A percentile compares a stretch with the other conserved stretches of the same genome.
Conservation (phyloP, 2,888 invertebrate genomes). For the Electrophaes corylata region DNA sequence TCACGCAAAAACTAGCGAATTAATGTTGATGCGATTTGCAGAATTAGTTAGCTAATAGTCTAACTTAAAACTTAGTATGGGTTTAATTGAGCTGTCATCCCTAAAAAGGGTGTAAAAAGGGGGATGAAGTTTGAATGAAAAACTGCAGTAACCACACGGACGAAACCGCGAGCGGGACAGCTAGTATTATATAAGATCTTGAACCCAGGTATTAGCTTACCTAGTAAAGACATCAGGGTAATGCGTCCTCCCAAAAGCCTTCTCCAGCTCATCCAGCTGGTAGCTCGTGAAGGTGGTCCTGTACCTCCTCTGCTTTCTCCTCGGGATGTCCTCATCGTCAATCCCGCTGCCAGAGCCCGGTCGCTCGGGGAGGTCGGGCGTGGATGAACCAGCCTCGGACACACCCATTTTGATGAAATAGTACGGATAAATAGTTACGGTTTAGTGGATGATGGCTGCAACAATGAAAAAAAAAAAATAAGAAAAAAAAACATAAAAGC, state of each 20-base stretch:
- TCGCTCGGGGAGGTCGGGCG: constrained; percentile 69
- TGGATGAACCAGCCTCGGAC: constrained; percentile 70
- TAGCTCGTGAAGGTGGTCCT: constrained; percentile 97
- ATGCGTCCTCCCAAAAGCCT: constrained; percentile 98
- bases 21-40: too few species aligned
- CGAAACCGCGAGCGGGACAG: too few species aligned
- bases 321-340: constrained; percentile 91
- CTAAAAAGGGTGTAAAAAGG: too few species aligned
- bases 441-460: constrained; percentile 28
- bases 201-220: too few species aligned
- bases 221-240: constrained; percentile 99
- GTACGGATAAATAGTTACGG: constrained; percentile 27
- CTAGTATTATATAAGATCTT: too few species aligned
- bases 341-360: constrained; percentile 73
- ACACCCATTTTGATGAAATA: constrained; percentile 63
- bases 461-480: constrained; percentile 12
- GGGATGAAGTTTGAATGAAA: too few species aligned
- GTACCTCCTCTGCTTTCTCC: constrained; percentile 95
- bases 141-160: too few species aligned
- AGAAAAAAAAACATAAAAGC: background rate
- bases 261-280: constrained; percentile 97
- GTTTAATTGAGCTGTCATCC: too few species aligned
- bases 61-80: too few species aligned
- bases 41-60: too few species aligned
- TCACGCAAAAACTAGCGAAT: too few species aligned